Conservation (phyloP, 2,888 invertebrate species). For the Fragum sueziense region DNA sequence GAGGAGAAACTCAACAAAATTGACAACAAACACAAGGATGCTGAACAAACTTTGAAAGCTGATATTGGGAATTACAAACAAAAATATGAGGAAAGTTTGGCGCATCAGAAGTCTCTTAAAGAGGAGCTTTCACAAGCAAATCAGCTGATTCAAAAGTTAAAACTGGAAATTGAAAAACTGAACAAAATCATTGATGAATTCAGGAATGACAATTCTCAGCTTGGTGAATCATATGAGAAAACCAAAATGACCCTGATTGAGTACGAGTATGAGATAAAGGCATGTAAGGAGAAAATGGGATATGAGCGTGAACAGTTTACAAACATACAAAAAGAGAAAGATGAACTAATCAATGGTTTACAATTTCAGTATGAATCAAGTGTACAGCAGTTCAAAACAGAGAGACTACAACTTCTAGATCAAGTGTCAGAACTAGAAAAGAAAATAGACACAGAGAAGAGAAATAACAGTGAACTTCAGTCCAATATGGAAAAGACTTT, state of each 20-base stretch:
- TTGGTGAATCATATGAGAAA: slow-evolving; percentile 35
- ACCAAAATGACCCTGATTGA: slow-evolving; percentile 28
- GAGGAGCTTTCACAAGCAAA: slow-evolving; percentile 29
- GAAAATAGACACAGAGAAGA: slow-evolving; percentile 27
- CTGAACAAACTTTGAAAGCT: slow-evolving; percentile 32
- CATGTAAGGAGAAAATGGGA: slow-evolving; percentile 20
- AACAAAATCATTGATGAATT: slow-evolving; percentile 32
- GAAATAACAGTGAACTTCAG: slow-evolving; percentile 15
- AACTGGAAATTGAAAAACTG: slow-evolving; percentile 33
- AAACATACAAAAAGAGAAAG: slow-evolving; percentile 11
- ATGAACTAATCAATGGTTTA: slow-evolving; percentile 28
- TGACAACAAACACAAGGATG: slow-evolving; percentile 36
- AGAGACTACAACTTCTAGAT: slow-evolving; percentile 16
- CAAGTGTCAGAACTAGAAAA: slow-evolving; percentile 27
- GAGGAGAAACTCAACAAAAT: slow-evolving; percentile 40
- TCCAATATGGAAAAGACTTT: slow-evolving; percentile 14
- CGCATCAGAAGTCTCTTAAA: slow-evolving; percentile 27
- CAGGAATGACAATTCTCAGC: slow-evolving; percentile 14
- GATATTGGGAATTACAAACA: slow-evolving; percentile 42
- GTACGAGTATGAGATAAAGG: slow-evolving; percentile 37
- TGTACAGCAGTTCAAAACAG: slow-evolving; percentile 24
- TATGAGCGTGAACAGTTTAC: slow-evolving; percentile 21
- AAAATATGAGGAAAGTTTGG: slow-evolving; percentile 22
- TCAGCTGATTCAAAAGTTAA: slow-evolving; percentile 24
- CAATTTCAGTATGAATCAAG: slow-evolving; percentile 36